Evolutionary conservation across 2,113 vertebrate species (phyloP).

Genomic region (Vulpes lagopus): DNA sequence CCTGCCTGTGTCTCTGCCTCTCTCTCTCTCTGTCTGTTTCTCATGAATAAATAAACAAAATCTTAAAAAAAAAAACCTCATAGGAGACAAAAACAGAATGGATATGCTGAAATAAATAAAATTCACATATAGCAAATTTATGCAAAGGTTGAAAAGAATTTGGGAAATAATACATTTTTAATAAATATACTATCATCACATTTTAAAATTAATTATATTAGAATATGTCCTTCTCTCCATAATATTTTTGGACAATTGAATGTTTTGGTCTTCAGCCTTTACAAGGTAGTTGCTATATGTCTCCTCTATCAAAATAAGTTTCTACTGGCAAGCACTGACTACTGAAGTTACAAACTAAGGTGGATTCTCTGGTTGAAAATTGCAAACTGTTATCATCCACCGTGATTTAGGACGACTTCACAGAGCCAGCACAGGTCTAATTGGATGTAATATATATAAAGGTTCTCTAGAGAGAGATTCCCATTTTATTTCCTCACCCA

Average conservation of each 20-base stretch:
- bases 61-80: conserved; percentile 37
- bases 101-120: not conserved
- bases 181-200: not conserved
- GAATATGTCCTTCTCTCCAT: not conserved
- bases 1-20: no score
- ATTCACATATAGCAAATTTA: not conserved
- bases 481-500: conserved; percentile 72
- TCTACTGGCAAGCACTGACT: not conserved
- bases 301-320: not conserved
- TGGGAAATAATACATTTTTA: not conserved
- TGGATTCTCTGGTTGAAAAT: not conserved
- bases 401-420: conserved; percentile 66
- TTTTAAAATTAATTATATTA: not conserved
- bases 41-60: no score
- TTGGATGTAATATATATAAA: conserved; percentile 63
- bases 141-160: not conserved
- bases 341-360: not conserved
- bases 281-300: not conserved
- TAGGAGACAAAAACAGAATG: conserved; percentile 64
- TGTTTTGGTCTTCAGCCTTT: not conserved
- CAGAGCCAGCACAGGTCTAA: conserved; percentile 47
- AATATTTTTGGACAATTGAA: not conserved
- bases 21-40: no score
- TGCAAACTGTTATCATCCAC: not conserved
- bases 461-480: conserved; percentile 57